Evolutionary conservation across 2,797 vertebrate species (phyloP).

Genomic region (Chaetodon trifasciatus): DNA sequence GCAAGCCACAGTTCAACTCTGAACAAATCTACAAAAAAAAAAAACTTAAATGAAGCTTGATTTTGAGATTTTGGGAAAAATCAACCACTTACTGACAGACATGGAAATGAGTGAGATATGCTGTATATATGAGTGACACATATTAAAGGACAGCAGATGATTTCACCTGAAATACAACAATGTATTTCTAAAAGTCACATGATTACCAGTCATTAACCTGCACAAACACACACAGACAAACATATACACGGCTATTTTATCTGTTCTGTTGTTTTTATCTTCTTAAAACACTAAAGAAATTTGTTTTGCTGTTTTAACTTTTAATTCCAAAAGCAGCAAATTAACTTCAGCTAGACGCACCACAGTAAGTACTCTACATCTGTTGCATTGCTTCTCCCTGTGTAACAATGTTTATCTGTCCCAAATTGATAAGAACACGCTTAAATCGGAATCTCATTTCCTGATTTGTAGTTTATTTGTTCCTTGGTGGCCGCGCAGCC

Average conservation of each 20-base stretch:
- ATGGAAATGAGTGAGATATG: background rate
- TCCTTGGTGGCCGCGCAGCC: background rate
- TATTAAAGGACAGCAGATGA: background rate
- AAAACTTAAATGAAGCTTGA: too few relatives aligned
- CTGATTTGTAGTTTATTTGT: background rate
- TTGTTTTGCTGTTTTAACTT: background rate
- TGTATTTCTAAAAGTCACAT: background rate
- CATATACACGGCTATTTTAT: background rate
- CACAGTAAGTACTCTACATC: background rate
- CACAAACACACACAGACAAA: background rate
- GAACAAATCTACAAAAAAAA: background rate
- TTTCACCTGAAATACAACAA: background rate
- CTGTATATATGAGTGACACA: background rate
- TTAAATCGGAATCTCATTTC: accelerated
- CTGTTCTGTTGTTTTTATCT: background rate
- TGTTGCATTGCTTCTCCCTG: background rate
- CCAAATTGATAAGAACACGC: background rate
- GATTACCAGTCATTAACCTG: background rate
- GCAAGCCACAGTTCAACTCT: background rate
- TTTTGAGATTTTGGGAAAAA: background rate
- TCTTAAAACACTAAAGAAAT: background rate
- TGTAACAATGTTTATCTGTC: background rate
- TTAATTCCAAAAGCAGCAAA: background rate
- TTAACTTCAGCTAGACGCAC: background rate
- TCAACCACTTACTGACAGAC: background rate